Evolutionary conservation across 2,113 vertebrate genomes (phyloP).

Genomic region (Equus quagga): DNA sequence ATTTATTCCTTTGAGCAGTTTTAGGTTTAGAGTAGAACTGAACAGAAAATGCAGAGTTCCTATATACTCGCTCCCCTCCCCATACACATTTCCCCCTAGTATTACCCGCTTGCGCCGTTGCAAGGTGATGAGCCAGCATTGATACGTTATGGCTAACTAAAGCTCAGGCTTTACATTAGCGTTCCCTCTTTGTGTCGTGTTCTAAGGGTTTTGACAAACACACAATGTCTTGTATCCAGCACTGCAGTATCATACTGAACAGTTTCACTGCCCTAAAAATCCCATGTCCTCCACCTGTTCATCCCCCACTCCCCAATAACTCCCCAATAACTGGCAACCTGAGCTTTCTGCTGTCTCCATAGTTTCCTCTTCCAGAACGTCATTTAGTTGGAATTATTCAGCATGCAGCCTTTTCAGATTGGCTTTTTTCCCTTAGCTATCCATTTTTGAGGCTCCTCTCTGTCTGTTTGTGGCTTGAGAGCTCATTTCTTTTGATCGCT

Average conservation of each 20-base stretch:
- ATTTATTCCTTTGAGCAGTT: neutral
- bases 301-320: neutral
- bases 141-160: too few species aligned
- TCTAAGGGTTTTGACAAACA: neutral
- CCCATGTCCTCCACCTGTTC: neutral
- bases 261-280: neutral
- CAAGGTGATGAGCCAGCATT: accelerated
- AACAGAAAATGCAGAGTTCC: neutral
- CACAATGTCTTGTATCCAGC: too few species aligned
- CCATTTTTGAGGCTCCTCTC: neutral
- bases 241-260: accelerated
- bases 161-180: accelerated
- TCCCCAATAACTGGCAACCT: neutral
- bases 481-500: neutral
- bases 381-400: neutral
- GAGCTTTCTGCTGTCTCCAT: neutral
- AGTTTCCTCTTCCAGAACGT: neutral
- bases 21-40: neutral
- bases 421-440: neutral
- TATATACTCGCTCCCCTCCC: too few species aligned
- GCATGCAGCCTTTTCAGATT: neutral
- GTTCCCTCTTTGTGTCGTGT: neutral
- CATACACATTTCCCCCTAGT: accelerated
- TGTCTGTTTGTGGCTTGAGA: neutral
- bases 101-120: accelerated